Conservation (phyloP, 2,888 invertebrate species). For the Iselma pallidipennis region DNA sequence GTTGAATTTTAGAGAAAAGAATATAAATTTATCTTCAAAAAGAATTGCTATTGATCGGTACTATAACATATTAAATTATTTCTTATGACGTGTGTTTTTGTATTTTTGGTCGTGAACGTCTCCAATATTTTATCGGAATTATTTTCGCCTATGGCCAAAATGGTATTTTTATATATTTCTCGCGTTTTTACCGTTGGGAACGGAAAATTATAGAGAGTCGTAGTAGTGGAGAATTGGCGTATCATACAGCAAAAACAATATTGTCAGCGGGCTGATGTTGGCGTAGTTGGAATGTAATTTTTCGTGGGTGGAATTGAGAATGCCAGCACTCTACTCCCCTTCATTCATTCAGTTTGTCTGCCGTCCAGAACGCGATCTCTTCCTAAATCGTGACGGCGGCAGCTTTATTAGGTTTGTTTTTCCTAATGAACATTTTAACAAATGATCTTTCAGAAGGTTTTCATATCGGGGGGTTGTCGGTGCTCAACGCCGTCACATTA, state of each 20-base stretch:
- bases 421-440: conserved; percentile 43
- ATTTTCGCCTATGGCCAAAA: background rate
- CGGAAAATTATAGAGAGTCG: background rate
- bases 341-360: too few relatives aligned
- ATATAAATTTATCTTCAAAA: background rate
- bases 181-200: background rate
- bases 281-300: too few relatives aligned
- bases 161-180: background rate
- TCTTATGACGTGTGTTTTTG: background rate
- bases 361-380: conserved; percentile 12
- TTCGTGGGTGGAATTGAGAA: too few relatives aligned
- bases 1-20: background rate
- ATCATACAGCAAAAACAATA: background rate
- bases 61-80: background rate
- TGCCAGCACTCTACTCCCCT: too few relatives aligned
- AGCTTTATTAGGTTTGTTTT: conserved; percentile 38
- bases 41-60: background rate
- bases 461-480: conserved; percentile 31
- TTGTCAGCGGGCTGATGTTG: background rate
- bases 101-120: background rate
- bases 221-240: background rate
- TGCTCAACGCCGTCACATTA: conserved; percentile 32
- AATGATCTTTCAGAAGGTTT: conserved; percentile 37
- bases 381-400: conserved; percentile 10
- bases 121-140: background rate